These are phyloP conservation scores for Limnephilus lunatus DNA, from an alignment of 2,888 invertebrate genomes.

Conservation along the genomic window DNA sequence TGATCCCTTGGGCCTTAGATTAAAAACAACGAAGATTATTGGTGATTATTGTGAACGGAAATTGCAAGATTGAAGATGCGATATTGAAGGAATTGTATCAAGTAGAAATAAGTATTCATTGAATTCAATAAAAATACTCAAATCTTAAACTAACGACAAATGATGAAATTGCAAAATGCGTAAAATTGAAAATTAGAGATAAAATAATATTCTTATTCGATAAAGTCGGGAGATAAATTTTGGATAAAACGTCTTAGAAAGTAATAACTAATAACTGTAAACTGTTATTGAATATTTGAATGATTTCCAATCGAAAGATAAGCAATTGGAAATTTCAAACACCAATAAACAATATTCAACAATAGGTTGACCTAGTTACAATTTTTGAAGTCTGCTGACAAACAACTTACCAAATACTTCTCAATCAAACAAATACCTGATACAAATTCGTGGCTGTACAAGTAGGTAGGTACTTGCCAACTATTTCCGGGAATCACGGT, in stretches of 20 bases:
- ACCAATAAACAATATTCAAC: neutral
- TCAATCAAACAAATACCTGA: neutral
- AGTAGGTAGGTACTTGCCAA: neutral
- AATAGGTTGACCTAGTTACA: neutral
- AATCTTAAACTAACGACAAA: neutral
- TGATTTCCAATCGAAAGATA: neutral
- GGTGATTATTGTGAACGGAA: slow-evolving; percentile 49
- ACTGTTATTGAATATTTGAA: neutral
- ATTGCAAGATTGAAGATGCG: slow-evolving; percentile 47
- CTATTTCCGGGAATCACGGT: slow-evolving; percentile 21
- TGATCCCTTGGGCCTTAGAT: slow-evolving; percentile 26
- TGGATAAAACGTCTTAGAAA: neutral
- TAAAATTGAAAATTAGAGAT: neutral
- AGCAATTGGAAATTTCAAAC: neutral
- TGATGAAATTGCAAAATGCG: neutral
- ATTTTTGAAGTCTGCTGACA: neutral
- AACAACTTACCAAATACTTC: neutral
- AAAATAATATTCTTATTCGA: neutral
- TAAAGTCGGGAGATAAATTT: neutral
- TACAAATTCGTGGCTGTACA: neutral
- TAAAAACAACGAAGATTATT: slow-evolving; percentile 59
- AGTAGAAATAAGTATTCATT: neutral
- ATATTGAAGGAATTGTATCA: neutral
- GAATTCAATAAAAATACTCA: neutral
- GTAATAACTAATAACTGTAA: neutral